Conservation (phyloP, 23 tunicate genomes). For the Ciona savignyi region DNA sequence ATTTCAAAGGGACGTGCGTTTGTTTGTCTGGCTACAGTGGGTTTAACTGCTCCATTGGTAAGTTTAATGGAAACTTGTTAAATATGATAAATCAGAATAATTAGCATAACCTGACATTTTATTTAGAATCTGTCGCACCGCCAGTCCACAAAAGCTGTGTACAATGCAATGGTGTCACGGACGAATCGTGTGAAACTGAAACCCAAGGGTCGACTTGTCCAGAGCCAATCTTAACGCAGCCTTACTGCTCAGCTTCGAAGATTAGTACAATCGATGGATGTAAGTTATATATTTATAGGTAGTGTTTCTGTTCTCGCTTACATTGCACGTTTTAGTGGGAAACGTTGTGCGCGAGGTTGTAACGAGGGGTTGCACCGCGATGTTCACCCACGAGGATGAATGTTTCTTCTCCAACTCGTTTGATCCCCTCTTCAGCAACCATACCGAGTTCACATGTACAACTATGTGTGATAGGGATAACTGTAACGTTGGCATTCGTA, state of each 20-base stretch:
- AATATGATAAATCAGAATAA: too few relatives aligned
- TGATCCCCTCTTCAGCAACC: not conserved
- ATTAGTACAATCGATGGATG: not conserved
- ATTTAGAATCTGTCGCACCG: not conserved
- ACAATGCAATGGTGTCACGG: constrained; percentile 18
- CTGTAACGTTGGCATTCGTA: not conserved
- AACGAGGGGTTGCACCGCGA: not conserved
- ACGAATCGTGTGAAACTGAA: constrained; percentile 19
- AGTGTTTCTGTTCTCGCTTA: not conserved
- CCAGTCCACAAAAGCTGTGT: constrained; percentile 9
- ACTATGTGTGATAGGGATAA: not conserved
- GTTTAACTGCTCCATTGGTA: constrained; percentile 14
- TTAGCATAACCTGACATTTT: too few relatives aligned
- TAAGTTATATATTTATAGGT: not conserved
- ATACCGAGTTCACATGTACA: not conserved
- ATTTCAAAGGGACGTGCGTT: constrained; percentile 20
- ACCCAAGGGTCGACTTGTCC: constrained; percentile 14
- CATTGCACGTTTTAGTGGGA: not conserved
- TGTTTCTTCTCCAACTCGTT: not conserved
- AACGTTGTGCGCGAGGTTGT: not conserved
- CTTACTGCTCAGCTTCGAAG: not conserved
- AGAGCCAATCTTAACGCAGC: not conserved
- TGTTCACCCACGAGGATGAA: not conserved
- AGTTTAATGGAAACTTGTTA: too few relatives aligned
- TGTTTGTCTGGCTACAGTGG: constrained; percentile 18